Conservation (phyloP, 2,888 invertebrate species). For the Ernsta delagoae region DNA sequence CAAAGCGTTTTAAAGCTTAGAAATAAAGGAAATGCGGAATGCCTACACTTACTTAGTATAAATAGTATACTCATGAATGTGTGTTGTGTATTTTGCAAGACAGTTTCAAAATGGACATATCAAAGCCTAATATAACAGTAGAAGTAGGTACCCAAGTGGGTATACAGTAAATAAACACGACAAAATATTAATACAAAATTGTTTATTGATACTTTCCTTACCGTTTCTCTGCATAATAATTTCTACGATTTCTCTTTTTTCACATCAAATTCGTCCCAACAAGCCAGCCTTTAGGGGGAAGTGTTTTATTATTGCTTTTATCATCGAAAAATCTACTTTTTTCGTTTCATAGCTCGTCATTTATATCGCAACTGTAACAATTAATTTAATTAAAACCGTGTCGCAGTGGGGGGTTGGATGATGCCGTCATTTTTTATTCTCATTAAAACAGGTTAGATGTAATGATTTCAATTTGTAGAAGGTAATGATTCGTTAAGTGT, state of each 20-base stretch:
- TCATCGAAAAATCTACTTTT: conserved; percentile 75
- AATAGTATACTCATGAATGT: no score
- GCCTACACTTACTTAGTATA: no score
- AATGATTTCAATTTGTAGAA: conserved; percentile 41
- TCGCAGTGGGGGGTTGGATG: conserved; percentile 66
- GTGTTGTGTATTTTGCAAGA: no score
- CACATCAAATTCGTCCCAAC: conserved; percentile 35
- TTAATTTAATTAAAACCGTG: conserved; percentile 82
- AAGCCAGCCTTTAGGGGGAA: conserved; percentile 64
- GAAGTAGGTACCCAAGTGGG: no score
- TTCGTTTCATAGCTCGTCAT: conserved; percentile 75
- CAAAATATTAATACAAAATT: no score
- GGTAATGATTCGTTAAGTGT: conserved; percentile 27
- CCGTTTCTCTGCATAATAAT: no score
- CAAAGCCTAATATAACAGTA: no score
- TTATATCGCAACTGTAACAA: conserved; percentile 78
- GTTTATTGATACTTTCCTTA: no score
- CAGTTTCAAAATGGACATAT: no score
- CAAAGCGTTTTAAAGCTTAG: no score
- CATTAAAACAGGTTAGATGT: conserved; percentile 55
- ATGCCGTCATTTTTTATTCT: conserved; percentile 67
- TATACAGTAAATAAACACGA: no score
- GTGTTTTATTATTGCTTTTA: conserved; percentile 82
- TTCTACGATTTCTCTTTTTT: not conserved
- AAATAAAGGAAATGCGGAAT: no score